These are phyloP conservation scores for Agrypnia vestita DNA, from an alignment of 1,140 invertebrate genomes.

Conservation along the genomic window DNA sequence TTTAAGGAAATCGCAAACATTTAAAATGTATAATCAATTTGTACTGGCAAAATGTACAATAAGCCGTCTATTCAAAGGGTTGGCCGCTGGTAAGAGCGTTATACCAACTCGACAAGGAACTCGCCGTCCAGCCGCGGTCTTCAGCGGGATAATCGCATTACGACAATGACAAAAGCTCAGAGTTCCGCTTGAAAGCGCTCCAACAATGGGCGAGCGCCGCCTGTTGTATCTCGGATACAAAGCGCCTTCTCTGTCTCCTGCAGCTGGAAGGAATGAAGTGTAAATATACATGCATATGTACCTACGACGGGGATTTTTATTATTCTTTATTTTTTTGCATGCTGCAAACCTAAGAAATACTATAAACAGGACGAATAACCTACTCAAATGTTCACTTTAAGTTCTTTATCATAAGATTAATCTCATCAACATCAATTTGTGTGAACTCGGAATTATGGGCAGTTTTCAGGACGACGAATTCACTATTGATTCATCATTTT, in stretches of 20 bases:
- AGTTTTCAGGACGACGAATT: too few relatives aligned
- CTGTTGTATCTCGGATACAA: conserved; percentile 11
- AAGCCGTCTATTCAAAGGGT: conserved; percentile 24
- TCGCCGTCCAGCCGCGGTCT: conserved; percentile 28
- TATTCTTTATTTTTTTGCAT: too few relatives aligned
- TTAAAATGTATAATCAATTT: neutral
- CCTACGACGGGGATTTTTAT: too few relatives aligned
- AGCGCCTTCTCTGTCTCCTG: conserved; percentile 20
- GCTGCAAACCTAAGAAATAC: too few relatives aligned
- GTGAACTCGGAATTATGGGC: too few relatives aligned
- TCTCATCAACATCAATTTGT: too few relatives aligned
- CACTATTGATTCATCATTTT: too few relatives aligned
- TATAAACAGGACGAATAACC: too few relatives aligned
- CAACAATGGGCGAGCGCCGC: conserved; percentile 33
- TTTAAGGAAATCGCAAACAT: neutral
- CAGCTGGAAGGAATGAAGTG: too few relatives aligned
- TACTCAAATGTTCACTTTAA: too few relatives aligned
- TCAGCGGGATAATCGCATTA: conserved; percentile 45
- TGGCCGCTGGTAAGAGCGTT: neutral
- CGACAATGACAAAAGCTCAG: conserved; percentile 34
- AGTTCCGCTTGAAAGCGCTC: conserved; percentile 41
- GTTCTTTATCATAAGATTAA: too few relatives aligned
- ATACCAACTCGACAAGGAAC: conserved; percentile 32
- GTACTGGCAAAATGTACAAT: neutral
- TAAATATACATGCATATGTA: too few relatives aligned